Evolutionary conservation across 1,140 invertebrate species (phyloP).

Genomic region (Drosophila miranda): DNA sequence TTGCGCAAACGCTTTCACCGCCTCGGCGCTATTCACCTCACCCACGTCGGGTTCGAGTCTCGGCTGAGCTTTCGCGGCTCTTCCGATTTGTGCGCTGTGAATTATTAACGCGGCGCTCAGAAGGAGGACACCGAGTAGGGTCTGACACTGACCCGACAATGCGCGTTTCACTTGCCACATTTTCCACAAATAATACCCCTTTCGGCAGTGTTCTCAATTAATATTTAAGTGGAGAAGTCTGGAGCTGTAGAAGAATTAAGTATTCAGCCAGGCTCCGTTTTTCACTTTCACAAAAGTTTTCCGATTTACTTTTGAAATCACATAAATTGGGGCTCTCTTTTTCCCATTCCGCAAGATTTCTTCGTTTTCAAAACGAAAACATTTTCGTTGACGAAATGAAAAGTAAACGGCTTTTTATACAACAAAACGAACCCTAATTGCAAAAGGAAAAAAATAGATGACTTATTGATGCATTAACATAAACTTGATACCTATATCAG

Average conservation of each 20-base stretch:
- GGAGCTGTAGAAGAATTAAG: background rate
- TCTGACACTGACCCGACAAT: conserved; percentile 52
- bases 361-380: no score
- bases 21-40: conserved; percentile 47
- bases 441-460: no score
- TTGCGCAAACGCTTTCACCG: conserved; percentile 24
- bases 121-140: conserved; percentile 49
- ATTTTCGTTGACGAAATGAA: no score
- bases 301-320: no score
- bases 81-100: conserved; percentile 31
- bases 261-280: no score
- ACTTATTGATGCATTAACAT: no score
- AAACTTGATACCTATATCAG: no score
- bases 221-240: conserved; percentile 20
- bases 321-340: no score
- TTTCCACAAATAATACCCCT: conserved; percentile 57
- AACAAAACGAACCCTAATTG: no score
- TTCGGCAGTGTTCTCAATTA: conserved; percentile 24
- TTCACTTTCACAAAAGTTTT: no score
- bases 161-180: conserved; percentile 65
- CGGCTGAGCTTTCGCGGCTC: conserved; percentile 67
- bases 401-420: no score
- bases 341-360: no score
- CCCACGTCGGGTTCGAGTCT: conserved; percentile 49
- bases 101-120: conserved; percentile 56